phyloP scores from a whole-genome alignment of 1,140 invertebrate genomes.

The Aphaenogaster rudis region DNA sequence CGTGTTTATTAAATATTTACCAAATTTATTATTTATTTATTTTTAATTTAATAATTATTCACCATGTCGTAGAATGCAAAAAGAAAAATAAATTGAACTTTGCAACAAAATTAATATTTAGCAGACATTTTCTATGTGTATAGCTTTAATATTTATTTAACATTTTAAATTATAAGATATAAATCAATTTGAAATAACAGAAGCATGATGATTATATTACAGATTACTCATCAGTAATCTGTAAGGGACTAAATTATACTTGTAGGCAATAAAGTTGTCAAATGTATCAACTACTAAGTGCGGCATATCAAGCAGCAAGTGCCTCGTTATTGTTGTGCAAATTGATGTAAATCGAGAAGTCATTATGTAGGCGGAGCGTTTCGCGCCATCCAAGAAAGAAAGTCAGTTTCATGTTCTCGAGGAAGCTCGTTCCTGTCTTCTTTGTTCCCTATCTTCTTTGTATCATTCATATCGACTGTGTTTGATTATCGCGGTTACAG shows the following conservation, averaged over 20 bases:
- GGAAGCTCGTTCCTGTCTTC: constrained; percentile 1
- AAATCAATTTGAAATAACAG: not conserved
- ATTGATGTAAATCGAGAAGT: constrained; percentile 51
- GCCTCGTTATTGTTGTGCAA: constrained; percentile 70
- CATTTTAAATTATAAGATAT: not conserved
- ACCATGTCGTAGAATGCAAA: not conserved
- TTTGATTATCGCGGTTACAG: not conserved
- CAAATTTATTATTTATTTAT: not conserved
- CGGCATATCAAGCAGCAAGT: not conserved
- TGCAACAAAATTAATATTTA: not conserved
- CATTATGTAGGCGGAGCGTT: constrained; percentile 32
- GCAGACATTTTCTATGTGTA: not conserved
- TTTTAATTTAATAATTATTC: not conserved
- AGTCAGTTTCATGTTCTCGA: constrained; percentile 35
- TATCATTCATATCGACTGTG: not conserved
- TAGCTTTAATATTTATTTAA: not conserved
- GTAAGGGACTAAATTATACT: not conserved
- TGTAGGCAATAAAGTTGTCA: constrained; percentile 6
- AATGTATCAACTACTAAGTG: constrained; percentile 41
- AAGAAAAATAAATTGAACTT: not conserved
- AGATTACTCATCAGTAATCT: not conserved
- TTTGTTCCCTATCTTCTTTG: constrained; percentile 32
- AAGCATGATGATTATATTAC: not conserved
- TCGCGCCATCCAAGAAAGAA: constrained; percentile 51
- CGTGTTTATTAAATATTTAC: not conserved